Evolutionary conservation across 2,797 vertebrate species (phyloP).

Genomic region (Discoglossus pictus): DNA sequence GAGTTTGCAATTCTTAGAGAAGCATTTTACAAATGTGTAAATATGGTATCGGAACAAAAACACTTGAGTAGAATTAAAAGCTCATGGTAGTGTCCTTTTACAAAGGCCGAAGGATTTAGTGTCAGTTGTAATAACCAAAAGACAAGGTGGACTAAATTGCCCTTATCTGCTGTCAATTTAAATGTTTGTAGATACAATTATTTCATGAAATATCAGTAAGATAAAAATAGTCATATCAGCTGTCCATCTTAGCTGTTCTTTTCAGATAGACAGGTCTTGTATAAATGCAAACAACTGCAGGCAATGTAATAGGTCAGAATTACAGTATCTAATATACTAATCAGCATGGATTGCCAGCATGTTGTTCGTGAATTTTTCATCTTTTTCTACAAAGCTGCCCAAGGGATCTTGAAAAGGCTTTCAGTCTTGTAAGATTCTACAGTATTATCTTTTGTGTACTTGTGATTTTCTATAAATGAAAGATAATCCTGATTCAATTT

Average conservation of each 20-base stretch:
- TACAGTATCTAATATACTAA: conserved; percentile 38
- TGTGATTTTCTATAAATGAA: conserved; percentile 15
- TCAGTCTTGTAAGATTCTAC: conserved; percentile 8
- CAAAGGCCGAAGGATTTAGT: no score
- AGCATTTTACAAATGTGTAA: no score
- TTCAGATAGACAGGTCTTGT: conserved; percentile 7
- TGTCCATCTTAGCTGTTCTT: conserved; percentile 3
- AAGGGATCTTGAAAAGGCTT: conserved; percentile 22
- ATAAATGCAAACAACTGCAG: conserved; percentile 36
- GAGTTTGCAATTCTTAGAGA: no score
- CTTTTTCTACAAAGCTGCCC: conserved; percentile 26
- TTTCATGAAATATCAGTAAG: conserved; percentile 3
- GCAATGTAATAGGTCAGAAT: conserved; percentile 37
- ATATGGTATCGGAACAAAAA: no score
- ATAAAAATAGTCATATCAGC: conserved; percentile 9
- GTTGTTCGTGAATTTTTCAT: conserved; percentile 28
- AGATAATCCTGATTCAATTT: conserved; percentile 8
- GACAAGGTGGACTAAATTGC: no score
- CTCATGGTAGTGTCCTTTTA: no score
- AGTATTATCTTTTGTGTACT: conserved; percentile 3
- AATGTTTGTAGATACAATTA: no score
- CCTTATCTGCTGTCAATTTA: no score
- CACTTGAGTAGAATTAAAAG: no score
- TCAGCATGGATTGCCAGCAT: conserved; percentile 31
- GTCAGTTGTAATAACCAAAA: no score